These are phyloP conservation scores for Indri indri DNA, from an alignment of 2,113 vertebrate genomes.

Conservation along the genomic window DNA sequence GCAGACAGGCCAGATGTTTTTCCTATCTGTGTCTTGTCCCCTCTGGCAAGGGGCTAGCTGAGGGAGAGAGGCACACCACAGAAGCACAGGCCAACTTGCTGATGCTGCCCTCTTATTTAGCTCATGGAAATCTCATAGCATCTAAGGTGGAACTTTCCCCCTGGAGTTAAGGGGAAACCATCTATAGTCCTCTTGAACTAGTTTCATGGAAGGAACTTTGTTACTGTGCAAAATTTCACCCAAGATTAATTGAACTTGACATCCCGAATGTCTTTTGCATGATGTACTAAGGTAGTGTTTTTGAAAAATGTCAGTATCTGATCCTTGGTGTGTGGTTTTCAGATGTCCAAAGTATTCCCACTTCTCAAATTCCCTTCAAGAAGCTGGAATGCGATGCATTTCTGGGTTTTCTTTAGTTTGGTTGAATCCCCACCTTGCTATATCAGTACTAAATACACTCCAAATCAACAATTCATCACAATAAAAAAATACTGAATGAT, in stretches of 20 bases:
- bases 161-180: constrained; percentile 56
- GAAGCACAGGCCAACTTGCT: not conserved
- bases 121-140: constrained; percentile 64
- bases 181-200: constrained; percentile 55
- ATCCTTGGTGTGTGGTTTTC: constrained; percentile 72
- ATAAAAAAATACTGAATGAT: constrained; percentile 9
- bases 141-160: not conserved
- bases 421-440: constrained; percentile 62
- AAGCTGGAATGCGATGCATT: constrained; percentile 49
- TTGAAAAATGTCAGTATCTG: constrained; percentile 71
- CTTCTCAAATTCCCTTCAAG: constrained; percentile 72
- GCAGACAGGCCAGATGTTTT: constrained; percentile 64
- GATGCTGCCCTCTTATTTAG: constrained; percentile 35
- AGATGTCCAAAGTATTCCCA: constrained; percentile 66
- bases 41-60: constrained; percentile 17
- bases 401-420: constrained; percentile 66
- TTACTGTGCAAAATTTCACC: constrained; percentile 67
- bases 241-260: constrained; percentile 76
- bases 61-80: not conserved
- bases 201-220: constrained; percentile 59
- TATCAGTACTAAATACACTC: constrained; percentile 44
- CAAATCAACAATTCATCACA: constrained; percentile 70
- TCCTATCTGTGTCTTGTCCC: constrained; percentile 60
- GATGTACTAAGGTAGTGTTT: constrained; percentile 73
- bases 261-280: constrained; percentile 72